A percentile compares a stretch with the other conserved stretches of the same genome.
These are phyloP conservation scores for Drosophila kepulauana DNA, from an alignment of 1,140 invertebrate genomes.

Conservation along the genomic window DNA sequence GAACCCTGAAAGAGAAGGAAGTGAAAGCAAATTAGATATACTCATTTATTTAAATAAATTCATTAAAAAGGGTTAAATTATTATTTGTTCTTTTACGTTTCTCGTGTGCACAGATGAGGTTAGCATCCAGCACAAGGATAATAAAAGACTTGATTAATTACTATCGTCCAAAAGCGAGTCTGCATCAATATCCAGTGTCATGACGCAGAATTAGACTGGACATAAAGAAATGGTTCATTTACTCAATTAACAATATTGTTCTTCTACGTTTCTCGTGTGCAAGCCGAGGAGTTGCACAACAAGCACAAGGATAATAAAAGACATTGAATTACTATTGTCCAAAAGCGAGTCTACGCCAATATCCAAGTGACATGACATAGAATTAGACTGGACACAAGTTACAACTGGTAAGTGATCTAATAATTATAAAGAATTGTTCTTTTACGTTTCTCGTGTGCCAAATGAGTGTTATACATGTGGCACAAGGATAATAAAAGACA, in stretches of 20 bases:
- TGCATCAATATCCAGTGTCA: slow-evolving; percentile 55
- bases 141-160: slow-evolving; percentile 32
- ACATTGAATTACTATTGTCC: slow-evolving; percentile 49
- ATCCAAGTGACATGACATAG: slow-evolving; percentile 57
- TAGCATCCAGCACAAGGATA: slow-evolving; percentile 51
- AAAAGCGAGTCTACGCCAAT: slow-evolving; percentile 72
- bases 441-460: slow-evolving; percentile 76
- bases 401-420: too few relatives aligned
- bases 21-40: slow-evolving; percentile 24
- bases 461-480: slow-evolving; percentile 30
- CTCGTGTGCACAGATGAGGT: slow-evolving; percentile 62
- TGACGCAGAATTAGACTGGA: slow-evolving; percentile 55
- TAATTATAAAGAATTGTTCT: slow-evolving; percentile 40
- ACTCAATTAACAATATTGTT: slow-evolving; percentile 32
- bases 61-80: slow-evolving; percentile 10
- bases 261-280: slow-evolving; percentile 77
- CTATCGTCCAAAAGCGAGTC: slow-evolving; percentile 74
- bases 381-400: slow-evolving; percentile 31
- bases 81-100: slow-evolving; percentile 72
- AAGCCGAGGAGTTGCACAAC: slow-evolving; percentile 23
- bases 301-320: slow-evolving; percentile 59
- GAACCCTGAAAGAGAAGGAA: slow-evolving; percentile 91
- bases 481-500: slow-evolving; percentile 55
- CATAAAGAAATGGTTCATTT: too few relatives aligned
- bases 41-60: background rate